Base-by-base conservation (phyloP, 2,888 invertebrate genomes). In the Dugesia japonica region DNA sequence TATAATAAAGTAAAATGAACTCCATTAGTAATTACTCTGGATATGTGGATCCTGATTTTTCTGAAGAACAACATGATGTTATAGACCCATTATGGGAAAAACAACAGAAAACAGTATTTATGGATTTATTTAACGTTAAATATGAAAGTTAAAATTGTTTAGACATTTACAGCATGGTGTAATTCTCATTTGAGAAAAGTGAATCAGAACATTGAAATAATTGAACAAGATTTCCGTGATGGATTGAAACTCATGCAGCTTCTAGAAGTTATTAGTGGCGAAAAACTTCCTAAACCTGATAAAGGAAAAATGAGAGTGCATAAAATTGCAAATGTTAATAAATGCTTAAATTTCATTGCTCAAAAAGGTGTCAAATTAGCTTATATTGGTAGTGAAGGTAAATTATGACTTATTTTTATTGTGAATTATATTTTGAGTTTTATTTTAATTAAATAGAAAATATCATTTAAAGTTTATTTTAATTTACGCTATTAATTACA, bases 111-210 rank as follows among this genome's bases (percentile, higher is more conserved):
- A 56, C 56, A 4, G 56, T n/a, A n/a, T n/a, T n/a, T n/a, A n/a
- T n/a, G n/a, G n/a, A n/a, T n/a, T n/a, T n/a, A n/a, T n/a, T n/a
- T n/a, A n/a, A n/a, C n/a, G n/a, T n/a, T n/a, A n/a, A n/a, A n/a
- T n/a, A n/a, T n/a, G n/a, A n/a, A n/a, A n/a, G n/a, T n/a, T n/a
- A n/a, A n/a, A n/a, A n/a, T n/a, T n/a, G n/a, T 89, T 7, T 89
- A 98, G 98, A 98, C 98, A 84, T 98, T 98, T 89, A 98, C 98
- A 86, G 98, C 98, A 83, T 98, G 98, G 98, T 97, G 97, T 88
- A 98, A 98, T 89, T 98, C 97, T 84, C 98, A 99, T 87, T 88
- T 98, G 84, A 90, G 98, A 82, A 98, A 98, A 88, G 97, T 97
- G 81, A 95, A 95, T 81, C 98, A 97, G 79, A 91, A 90, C 83